These are phyloP conservation scores for Herpetotheres cachinnans DNA, from an alignment of 2,113 vertebrate genomes.

Conservation along the genomic window DNA sequence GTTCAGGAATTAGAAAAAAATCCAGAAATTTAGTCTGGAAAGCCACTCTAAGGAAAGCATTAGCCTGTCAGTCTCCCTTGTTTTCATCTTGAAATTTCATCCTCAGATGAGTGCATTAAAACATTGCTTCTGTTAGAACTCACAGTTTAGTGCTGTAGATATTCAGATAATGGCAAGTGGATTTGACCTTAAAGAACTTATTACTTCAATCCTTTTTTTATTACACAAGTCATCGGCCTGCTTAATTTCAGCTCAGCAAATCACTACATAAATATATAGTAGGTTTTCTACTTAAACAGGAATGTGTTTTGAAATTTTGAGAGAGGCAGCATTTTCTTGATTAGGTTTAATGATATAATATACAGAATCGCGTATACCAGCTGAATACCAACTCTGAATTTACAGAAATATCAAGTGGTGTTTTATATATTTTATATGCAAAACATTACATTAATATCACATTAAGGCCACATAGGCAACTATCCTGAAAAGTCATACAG, in stretches of 20 bases:
- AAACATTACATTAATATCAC: background rate
- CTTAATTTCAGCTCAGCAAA: background rate
- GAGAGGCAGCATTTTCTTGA: background rate
- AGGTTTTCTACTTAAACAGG: background rate
- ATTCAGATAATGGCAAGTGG: background rate
- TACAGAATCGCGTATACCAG: background rate
- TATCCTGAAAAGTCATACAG: background rate
- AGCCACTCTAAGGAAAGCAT: background rate
- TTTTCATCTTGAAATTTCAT: conserved; percentile 18
- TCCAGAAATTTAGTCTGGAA: background rate
- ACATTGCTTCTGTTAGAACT: background rate
- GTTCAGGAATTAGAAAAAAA: background rate
- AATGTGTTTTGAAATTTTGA: background rate
- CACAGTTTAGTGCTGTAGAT: background rate
- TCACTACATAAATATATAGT: background rate
- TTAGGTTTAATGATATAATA: background rate
- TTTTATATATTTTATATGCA: background rate
- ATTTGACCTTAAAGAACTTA: conserved; percentile 20
- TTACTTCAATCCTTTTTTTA: conserved; percentile 9
- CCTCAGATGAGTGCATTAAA: conserved; percentile 14
- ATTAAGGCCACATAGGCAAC: background rate
- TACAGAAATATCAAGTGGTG: background rate
- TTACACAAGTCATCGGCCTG: background rate
- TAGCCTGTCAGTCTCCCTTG: background rate
- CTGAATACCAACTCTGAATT: background rate